A percentile compares a stretch with the other conserved stretches of the same genome.
phyloP scores from a whole-genome alignment of 1,140 invertebrate species.

The Drosophila erecta region DNA sequence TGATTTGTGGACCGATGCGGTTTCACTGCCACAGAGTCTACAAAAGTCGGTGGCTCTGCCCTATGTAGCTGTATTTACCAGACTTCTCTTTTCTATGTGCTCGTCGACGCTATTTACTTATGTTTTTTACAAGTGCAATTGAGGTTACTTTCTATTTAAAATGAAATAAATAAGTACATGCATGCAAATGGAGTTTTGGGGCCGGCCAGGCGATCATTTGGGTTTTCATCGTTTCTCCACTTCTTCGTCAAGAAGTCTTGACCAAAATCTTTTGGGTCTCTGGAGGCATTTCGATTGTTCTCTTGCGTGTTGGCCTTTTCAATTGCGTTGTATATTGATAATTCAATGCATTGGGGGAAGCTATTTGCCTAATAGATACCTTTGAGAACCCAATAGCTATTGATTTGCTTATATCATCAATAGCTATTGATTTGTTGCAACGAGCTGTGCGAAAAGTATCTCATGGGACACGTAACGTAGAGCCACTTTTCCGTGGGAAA shows the following conservation, averaged over 20 bases:
- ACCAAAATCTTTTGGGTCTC: constrained; percentile 9
- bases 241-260: constrained; percentile 9
- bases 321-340: too few relatives aligned
- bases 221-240: constrained; percentile 12
- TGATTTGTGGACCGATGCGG: constrained; percentile 30
- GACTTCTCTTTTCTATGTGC: constrained; percentile 38
- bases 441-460: background rate
- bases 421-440: too few relatives aligned
- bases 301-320: too few relatives aligned
- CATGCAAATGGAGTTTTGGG: constrained; percentile 60
- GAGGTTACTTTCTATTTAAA: constrained; percentile 80
- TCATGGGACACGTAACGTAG: too few relatives aligned
- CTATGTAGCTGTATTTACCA: constrained; percentile 22
- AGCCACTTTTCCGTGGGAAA: background rate
- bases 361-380: too few relatives aligned
- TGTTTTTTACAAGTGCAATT: constrained; percentile 78
- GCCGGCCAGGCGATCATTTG: constrained; percentile 22
- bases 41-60: constrained; percentile 16
- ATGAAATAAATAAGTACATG: constrained; percentile 69
- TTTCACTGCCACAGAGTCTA: constrained; percentile 34
- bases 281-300: background rate
- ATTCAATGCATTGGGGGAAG: too few relatives aligned
- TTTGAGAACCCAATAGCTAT: background rate
- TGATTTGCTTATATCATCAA: too few relatives aligned
- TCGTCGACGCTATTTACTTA: constrained; percentile 65